A percentile compares a stretch with the other conserved stretches of the same genome.
Conservation (phyloP, 1,140 invertebrate genomes). For the Procambarus clarkii region DNA sequence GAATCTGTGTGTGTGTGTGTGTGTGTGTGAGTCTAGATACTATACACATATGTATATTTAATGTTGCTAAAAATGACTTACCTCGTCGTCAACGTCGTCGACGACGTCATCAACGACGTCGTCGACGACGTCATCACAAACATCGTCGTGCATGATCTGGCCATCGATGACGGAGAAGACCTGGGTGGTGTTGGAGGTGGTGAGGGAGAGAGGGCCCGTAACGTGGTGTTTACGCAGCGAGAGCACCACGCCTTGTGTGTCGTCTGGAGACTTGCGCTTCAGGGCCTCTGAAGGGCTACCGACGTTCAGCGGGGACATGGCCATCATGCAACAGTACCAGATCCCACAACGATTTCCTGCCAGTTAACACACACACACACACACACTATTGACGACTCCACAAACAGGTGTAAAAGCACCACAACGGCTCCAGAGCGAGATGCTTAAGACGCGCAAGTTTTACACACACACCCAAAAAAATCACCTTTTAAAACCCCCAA, state of each 20-base stretch:
- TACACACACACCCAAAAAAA: no score
- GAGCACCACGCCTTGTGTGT: slow-evolving; percentile 50
- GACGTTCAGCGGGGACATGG: slow-evolving; percentile 62
- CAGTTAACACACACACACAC: no score
- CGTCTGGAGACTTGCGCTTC: slow-evolving; percentile 51
- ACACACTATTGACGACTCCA: background rate
- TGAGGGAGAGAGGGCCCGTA: slow-evolving; percentile 25
- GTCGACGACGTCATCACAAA: slow-evolving; percentile 57
- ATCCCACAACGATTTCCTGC: background rate
- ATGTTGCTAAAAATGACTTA: slow-evolving; percentile 11
- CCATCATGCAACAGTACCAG: slow-evolving; percentile 44
- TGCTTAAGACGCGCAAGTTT: background rate
- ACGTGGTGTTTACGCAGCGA: slow-evolving; percentile 58
- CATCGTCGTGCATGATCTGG: slow-evolving; percentile 62
- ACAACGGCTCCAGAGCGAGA: background rate
- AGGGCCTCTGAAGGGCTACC: slow-evolving; percentile 55
- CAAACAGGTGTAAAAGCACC: background rate
- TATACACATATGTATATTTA: background rate
- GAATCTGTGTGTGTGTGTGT: no score
- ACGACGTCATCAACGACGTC: slow-evolving; percentile 62
- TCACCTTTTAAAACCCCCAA: slow-evolving; percentile 1
- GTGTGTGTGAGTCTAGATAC: no score
- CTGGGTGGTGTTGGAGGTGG: slow-evolving; percentile 42
- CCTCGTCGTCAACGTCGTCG: slow-evolving; percentile 60
- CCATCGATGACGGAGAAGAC: slow-evolving; percentile 64